Evolutionary conservation across 2,113 vertebrate genomes (phyloP), one percentile per base, ranked within the genome.

Genomic region (Paralichthys olivaceus): DNA sequence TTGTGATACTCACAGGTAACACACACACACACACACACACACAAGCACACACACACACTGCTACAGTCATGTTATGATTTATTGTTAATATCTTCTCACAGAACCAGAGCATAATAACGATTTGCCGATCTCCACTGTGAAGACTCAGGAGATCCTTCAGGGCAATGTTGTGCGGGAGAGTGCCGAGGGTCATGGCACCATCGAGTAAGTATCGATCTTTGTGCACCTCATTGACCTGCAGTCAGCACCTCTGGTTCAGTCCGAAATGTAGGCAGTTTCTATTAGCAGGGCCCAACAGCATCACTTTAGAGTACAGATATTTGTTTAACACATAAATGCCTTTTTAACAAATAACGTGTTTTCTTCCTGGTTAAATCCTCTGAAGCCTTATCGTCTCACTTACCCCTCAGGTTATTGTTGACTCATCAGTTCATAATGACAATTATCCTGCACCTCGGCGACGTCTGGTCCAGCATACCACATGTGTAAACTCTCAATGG

Each of bases 121-220:
- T 22, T 90, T 95, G 76, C 96, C 93, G 49, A 94, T 95, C 63
- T 94, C 96, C 83, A 94, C 95, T 20, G 85, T 96, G 81, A 96
- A 95, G 88, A 97, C 95, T 72, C 95, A 96, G 89, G 96, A 96
- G 67, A 80, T 96, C 64, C 92, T 96, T 71, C 95, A 96, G 63
- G 96, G 96, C 62, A 95, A 94, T 3, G 68, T 95, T 37, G 92
- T 94, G 85, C 95, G 93, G 63, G 96, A 96, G 84, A 96, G 96
- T 3, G 92, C 96, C 0, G 96, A 97, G 85, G 96, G 96, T 86
- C 95, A 90, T 1, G 96, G 96, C 87, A 97, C 95, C 55, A 93
- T 99, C 40, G 96, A 98, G 98, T 99, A 90, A 97, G 97, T 90
- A 85, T 76, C 1, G 72, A 86, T 71, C 15, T 17, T 2, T 11